Evolutionary conservation across 2,113 vertebrate genomes (phyloP).

Genomic region (Ophiodon elongatus): DNA sequence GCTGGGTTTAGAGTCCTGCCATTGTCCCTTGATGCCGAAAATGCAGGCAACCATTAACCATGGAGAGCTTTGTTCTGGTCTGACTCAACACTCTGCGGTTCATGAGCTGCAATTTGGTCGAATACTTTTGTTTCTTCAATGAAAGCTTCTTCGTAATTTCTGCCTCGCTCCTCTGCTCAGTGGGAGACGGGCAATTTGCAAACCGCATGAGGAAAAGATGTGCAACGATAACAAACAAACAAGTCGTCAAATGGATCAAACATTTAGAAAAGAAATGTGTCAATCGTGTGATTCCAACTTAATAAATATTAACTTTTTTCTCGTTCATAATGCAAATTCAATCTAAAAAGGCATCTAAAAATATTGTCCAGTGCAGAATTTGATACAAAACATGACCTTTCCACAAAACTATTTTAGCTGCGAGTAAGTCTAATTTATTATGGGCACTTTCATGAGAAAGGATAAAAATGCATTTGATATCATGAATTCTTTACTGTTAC

Average conservation of each 20-base stretch:
- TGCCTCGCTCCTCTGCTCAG: constrained; percentile 10
- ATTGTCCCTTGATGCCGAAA: constrained; percentile 14
- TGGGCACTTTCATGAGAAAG: constrained; percentile 2
- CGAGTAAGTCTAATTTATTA: constrained; percentile 29
- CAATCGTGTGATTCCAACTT: not conserved
- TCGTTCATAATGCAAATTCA: not conserved
- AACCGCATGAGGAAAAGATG: constrained; percentile 22
- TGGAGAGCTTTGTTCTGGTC: constrained; percentile 23
- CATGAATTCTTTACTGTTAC: not conserved
- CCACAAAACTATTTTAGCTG: constrained; percentile 18
- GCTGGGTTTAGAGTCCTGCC: constrained; percentile 46
- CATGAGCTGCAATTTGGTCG: constrained; percentile 6
- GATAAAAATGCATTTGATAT: constrained; percentile 4
- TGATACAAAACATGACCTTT: constrained; percentile 31
- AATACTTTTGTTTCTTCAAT: constrained; percentile 24
- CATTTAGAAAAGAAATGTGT: constrained; percentile 2
- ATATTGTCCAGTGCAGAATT: not conserved
- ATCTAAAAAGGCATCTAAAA: not conserved
- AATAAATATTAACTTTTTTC: not conserved
- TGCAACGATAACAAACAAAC: constrained; percentile 20
- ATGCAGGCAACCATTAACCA: constrained; percentile 12
- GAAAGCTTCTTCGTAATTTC: constrained; percentile 30
- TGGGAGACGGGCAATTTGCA: constrained; percentile 20
- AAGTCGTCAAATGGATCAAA: constrained; percentile 6
- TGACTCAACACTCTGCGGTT: constrained; percentile 32